A percentile compares a stretch with the other conserved stretches of the same genome.
These are phyloP conservation scores for Caiman crocodilus DNA, from an alignment of 2,797 vertebrate species.

Conservation along the genomic window DNA sequence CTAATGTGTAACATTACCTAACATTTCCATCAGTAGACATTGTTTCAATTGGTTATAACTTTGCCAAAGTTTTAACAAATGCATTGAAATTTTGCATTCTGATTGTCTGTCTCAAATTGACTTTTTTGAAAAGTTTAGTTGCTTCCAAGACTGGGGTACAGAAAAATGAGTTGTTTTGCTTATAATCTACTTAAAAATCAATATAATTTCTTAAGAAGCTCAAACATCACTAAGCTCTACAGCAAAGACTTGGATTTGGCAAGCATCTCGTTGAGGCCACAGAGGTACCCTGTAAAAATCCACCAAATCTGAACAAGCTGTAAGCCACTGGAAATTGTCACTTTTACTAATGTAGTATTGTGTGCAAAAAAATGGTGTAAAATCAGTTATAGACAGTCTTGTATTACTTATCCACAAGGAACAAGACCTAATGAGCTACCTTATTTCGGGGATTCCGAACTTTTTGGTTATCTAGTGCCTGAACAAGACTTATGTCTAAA, in stretches of 20 bases:
- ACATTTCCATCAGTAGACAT: neutral
- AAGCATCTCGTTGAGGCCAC: neutral
- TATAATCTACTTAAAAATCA: neutral
- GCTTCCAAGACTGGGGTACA: neutral
- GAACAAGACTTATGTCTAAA: rapidly evolving
- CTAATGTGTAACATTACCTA: neutral
- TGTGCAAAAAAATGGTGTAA: neutral
- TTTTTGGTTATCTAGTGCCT: too few species aligned
- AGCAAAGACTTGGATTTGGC: neutral
- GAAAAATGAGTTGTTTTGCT: neutral
- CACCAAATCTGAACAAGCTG: neutral
- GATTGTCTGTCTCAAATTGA: neutral
- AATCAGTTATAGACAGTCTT: neutral
- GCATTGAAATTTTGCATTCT: neutral
- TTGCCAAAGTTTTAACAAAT: neutral
- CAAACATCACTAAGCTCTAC: neutral
- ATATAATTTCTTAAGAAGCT: neutral
- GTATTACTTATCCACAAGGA: neutral
- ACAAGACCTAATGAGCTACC: neutral
- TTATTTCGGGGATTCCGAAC: too few species aligned
- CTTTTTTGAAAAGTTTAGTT: neutral
- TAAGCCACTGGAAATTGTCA: neutral
- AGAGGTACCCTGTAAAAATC: neutral
- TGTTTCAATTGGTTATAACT: neutral
- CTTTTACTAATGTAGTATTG: neutral